Percentiles rank a stretch among this genome's conserved stretches.
Conservation (phyloP, 2,888 invertebrate genomes). For the Tetheella fluctuosa region DNA sequence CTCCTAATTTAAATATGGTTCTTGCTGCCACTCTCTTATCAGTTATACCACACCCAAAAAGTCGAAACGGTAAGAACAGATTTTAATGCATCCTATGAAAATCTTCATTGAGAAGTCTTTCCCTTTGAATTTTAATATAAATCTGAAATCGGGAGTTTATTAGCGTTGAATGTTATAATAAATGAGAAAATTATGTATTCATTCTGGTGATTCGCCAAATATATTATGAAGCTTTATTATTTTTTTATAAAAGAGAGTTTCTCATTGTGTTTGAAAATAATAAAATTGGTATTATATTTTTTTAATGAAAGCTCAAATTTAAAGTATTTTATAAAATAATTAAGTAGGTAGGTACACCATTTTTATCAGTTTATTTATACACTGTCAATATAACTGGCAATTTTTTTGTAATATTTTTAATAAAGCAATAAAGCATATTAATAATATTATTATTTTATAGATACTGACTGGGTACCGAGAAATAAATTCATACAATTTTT, state of each 20-base stretch:
- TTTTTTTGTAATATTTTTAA: no score
- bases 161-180: slow-evolving; percentile 74
- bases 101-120: slow-evolving; percentile 75
- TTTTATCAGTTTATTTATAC: no score
- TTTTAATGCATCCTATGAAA: slow-evolving; percentile 83
- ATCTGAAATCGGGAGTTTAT: slow-evolving; percentile 77
- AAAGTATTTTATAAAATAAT: no score
- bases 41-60: slow-evolving; percentile 45
- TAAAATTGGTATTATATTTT: background rate
- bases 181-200: slow-evolving; percentile 70
- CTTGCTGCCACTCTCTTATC: slow-evolving; percentile 16
- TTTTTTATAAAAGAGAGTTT: background rate
- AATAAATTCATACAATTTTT: no score
- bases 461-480: no score
- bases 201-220: slow-evolving; percentile 18
- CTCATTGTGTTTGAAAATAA: background rate
- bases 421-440: no score
- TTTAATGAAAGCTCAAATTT: background rate
- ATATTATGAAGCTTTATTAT: background rate
- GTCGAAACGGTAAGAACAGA: slow-evolving; percentile 76
- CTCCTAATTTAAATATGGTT: no score
- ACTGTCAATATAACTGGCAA: no score
- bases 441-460: no score
- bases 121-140: slow-evolving; percentile 82
- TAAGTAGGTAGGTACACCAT: no score